Base-by-base conservation (phyloP, 2,113 vertebrate genomes). In the Anarrhichthys ocellatus region DNA sequence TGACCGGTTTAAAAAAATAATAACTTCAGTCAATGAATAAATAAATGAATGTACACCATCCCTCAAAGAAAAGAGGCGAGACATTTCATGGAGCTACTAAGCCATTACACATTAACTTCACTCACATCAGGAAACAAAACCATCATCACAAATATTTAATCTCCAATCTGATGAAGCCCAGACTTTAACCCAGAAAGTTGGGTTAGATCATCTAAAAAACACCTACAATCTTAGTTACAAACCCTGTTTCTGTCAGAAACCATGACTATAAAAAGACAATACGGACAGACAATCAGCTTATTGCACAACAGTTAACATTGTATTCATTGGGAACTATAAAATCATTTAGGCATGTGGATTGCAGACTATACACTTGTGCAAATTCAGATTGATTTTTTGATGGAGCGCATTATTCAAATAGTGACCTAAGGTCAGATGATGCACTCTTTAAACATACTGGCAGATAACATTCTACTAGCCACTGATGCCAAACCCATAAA, bases 261-360 rank as follows among this genome's bases (percentile, higher is more conserved):
- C 6, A 14, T 32, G 29, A 34, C 22, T 10, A 61, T 27, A 61
- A 61, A 72, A 90, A 77, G 70, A 64, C 81, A 56, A 74, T 88
- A 42, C 3, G 13, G 67, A 24, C 56, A 58, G 75, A 76, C 0
- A 0, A 77, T 48, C 64, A 46, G 14, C 44, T 65, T 72, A 78
- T 76, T 84, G 71, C 48, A 68, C 76, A 83, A 61, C 73, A 71
- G 70, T 81, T 89, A 92, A 90, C 34, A 67, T 69, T 72, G 87
- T 74, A 62, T 74, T 82, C 71, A 40, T 22, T 52, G 20, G 29
- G 17, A 85, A 36, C 38, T 64, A 50, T 50, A 20, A 50, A 20
- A 50, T 50, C 6, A 20, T 74, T 6, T 34, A 17, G 38, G 11
- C 5, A 36, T 63, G 27, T 74, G 27, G 22, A 11, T 27, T 61